A percentile compares a stretch with the other conserved stretches of the same genome.
Evolutionary conservation across 1,140 invertebrate species (phyloP).

Genomic region (Philotrypesis tridentata): DNA sequence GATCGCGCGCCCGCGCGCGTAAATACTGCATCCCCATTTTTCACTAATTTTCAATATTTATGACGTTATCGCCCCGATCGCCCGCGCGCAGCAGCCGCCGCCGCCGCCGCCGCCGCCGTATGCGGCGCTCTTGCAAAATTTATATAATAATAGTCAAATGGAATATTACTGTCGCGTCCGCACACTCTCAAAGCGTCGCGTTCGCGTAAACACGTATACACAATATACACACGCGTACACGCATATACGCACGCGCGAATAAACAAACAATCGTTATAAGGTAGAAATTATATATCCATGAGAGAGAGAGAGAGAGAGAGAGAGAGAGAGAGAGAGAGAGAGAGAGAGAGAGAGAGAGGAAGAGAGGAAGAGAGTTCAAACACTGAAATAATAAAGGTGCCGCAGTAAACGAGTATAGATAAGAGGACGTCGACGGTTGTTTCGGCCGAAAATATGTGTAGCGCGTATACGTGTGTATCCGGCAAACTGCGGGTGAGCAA

Average conservation of each 20-base stretch:
- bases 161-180: constrained; percentile 29
- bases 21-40: constrained; percentile 43
- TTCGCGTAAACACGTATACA: no score
- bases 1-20: neutral
- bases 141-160: constrained; percentile 45
- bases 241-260: neutral
- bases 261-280: constrained; percentile 22
- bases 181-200: no score
- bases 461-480: neutral
- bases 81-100: neutral
- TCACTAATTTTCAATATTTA: constrained; percentile 48
- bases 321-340: no score
- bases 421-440: neutral
- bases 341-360: no score
- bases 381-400: neutral
- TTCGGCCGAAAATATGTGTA: neutral
- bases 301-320: no score
- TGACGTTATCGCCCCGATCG: constrained; percentile 42
- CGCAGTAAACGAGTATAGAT: neutral
- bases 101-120: neutral
- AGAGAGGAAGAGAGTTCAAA: no score
- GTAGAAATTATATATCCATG: no score
- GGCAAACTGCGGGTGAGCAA: neutral
- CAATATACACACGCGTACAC: neutral
- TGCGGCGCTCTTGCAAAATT: constrained; percentile 28